Evolutionary conservation across 2,797 vertebrate species (phyloP).

Genomic region (Sebastes wilsoni): DNA sequence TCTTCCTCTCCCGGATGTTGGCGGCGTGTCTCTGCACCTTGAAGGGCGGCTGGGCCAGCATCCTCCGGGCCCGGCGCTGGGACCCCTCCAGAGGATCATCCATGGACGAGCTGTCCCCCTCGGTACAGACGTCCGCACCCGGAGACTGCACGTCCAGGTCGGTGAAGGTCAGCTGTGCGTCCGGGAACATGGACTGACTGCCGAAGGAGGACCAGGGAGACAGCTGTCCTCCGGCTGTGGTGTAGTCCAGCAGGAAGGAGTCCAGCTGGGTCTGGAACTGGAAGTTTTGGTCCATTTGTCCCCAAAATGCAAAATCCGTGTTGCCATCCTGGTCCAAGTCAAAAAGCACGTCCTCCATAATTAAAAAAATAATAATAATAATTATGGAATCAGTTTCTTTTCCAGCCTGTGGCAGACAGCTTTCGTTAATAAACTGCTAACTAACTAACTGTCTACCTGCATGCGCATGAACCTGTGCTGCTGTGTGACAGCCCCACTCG

Average conservation of each 20-base stretch:
- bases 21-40: conserved; percentile 84
- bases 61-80: conserved; percentile 36
- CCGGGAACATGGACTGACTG: conserved; percentile 70
- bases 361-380: not conserved
- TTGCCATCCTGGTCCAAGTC: conserved; percentile 72
- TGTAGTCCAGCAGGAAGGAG: conserved; percentile 72
- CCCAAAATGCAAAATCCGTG: conserved; percentile 81
- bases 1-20: conserved; percentile 85
- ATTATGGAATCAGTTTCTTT: not conserved
- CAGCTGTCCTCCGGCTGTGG: conserved; percentile 53
- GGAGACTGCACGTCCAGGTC: conserved; percentile 70
- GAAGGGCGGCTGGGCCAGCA: conserved; percentile 69
- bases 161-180: conserved; percentile 70
- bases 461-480: conserved; percentile 7
- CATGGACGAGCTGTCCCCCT: conserved; percentile 71
- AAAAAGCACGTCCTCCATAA: conserved; percentile 79
- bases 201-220: conserved; percentile 72
- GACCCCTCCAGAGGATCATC: conserved; percentile 60
- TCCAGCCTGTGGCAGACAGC: not conserved
- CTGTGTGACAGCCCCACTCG: conserved; percentile 36
- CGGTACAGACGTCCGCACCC: conserved; percentile 63
- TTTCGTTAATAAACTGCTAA: too few relatives aligned
- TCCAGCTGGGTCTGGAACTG: conserved; percentile 79
- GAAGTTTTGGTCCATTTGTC: conserved; percentile 65
- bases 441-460: conserved; percentile 6